A percentile compares a stretch with the other conserved stretches of the same genome.
Conservation (phyloP, 2,888 invertebrate genomes). For the Pachymerium ferrugineum region DNA sequence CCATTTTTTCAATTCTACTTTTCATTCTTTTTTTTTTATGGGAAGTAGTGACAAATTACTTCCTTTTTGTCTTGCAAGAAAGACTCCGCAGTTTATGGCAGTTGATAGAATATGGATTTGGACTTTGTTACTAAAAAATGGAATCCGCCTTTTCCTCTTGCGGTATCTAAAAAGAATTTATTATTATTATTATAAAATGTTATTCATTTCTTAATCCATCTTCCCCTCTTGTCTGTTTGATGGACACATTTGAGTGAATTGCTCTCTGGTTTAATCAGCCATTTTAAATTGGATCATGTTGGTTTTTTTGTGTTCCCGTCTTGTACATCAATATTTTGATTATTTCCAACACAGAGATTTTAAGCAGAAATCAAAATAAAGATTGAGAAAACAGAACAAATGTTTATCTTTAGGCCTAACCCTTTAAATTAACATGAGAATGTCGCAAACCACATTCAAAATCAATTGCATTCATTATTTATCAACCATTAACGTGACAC, state of each 20-base stretch:
- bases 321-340: neutral
- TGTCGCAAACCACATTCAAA: no score
- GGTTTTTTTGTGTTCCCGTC: neutral
- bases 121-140: neutral
- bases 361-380: neutral
- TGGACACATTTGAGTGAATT: neutral
- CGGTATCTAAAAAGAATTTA: no score
- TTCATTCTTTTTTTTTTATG: neutral
- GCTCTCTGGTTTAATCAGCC: neutral
- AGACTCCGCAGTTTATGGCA: conserved; percentile 6
- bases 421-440: neutral
- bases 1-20: conserved; percentile 1
- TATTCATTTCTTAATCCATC: neutral
- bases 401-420: neutral
- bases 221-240: neutral
- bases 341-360: neutral
- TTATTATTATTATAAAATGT: neutral
- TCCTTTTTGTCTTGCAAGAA: conserved; percentile 21
- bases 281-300: conserved; percentile 15
- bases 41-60: conserved; percentile 12
- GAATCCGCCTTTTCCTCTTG: no score
- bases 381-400: neutral
- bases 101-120: conserved; percentile 17
- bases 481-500: no score
- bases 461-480: no score